Conservation (phyloP, 2,113 vertebrate genomes). For the Trinectes maculatus region DNA sequence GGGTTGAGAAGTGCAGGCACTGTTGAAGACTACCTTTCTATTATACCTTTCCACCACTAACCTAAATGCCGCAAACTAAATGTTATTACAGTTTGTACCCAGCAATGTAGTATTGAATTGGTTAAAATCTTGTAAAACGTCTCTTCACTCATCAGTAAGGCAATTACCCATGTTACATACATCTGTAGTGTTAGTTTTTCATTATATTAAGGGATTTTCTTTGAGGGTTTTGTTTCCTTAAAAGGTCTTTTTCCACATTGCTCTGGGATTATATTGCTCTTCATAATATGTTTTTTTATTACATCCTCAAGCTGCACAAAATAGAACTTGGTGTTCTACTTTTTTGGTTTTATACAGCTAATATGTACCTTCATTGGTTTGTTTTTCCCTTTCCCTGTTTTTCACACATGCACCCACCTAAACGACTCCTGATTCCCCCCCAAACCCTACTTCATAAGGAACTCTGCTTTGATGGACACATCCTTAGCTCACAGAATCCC, state of each 20-base stretch:
- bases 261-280: background rate
- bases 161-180: background rate
- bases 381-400: conserved; percentile 3
- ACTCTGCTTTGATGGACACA: conserved; percentile 57
- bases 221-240: background rate
- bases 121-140: background rate
- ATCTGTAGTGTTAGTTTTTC: background rate
- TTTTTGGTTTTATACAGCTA: background rate
- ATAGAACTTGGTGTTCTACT: background rate
- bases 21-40: background rate
- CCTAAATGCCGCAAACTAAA: background rate
- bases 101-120: background rate
- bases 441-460: conserved; percentile 46
- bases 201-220: background rate
- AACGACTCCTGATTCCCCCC: conserved; percentile 11
- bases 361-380: background rate
- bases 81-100: background rate
- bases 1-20: no score
- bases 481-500: conserved; percentile 57
- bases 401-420: background rate
- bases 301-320: background rate
- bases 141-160: background rate
- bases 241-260: background rate
- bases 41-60: background rate
- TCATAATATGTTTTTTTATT: background rate